Conservation (phyloP, 1,140 invertebrate genomes). For the Galleria mellonella region DNA sequence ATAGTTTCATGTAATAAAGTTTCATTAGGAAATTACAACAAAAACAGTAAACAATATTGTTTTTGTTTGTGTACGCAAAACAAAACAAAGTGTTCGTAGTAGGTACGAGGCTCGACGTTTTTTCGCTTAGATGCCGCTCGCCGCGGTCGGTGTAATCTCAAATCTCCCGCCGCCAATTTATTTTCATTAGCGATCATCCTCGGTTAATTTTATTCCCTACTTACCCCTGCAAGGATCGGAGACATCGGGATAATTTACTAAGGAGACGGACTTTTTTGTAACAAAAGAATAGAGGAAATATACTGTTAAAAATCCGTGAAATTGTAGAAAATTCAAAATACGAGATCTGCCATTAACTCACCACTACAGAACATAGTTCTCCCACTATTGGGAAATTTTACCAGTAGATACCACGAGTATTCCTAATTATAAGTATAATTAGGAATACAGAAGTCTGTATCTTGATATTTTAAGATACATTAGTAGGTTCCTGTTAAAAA, state of each 20-base stretch:
- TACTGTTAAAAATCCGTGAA: background rate
- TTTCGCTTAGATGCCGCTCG: slow-evolving; percentile 28
- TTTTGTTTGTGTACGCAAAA: background rate
- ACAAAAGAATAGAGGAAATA: background rate
- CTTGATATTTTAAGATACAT: too few relatives aligned
- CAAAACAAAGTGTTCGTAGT: slow-evolving; percentile 19
- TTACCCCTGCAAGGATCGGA: slow-evolving; percentile 60
- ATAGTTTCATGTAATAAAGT: too few relatives aligned
- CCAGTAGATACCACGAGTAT: too few relatives aligned
- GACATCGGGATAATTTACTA: slow-evolving; percentile 21
- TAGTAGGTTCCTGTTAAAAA: too few relatives aligned
- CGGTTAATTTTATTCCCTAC: slow-evolving; percentile 75
- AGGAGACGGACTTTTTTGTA: slow-evolving; percentile 22
- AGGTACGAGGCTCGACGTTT: slow-evolving; percentile 23
- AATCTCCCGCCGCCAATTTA: slow-evolving; percentile 75
- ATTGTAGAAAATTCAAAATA: too few relatives aligned
- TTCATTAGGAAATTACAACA: too few relatives aligned
- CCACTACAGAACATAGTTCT: too few relatives aligned
- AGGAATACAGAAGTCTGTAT: too few relatives aligned
- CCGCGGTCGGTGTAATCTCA: slow-evolving; percentile 66
- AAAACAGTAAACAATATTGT: background rate
- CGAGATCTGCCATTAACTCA: too few relatives aligned
- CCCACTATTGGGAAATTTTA: too few relatives aligned
- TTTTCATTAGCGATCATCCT: slow-evolving; percentile 77
- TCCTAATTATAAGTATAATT: too few relatives aligned